Evolutionary conservation across 2,888 invertebrate species (phyloP).

Genomic region (Mythimna albipuncta): DNA sequence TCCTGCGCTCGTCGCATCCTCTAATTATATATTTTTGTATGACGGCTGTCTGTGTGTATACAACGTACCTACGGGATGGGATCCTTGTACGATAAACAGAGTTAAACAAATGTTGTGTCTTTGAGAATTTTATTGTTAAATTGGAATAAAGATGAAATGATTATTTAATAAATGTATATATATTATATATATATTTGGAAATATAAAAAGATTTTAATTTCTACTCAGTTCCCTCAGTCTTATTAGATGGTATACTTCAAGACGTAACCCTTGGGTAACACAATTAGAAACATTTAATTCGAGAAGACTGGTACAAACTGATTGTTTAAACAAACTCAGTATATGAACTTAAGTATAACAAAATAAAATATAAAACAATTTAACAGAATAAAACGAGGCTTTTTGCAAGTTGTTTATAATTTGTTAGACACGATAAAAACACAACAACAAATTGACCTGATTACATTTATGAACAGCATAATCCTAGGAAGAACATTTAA

Average conservation of each 20-base stretch:
- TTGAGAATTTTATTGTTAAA: conserved; percentile 91
- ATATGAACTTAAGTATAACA: not conserved
- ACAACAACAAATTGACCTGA: conserved; percentile 23
- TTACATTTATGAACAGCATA: conserved; percentile 6
- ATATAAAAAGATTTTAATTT: conserved; percentile 78
- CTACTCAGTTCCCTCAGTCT: conserved; percentile 8
- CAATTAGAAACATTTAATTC: not conserved
- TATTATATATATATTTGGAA: conserved; percentile 89
- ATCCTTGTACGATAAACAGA: conserved; percentile 86
- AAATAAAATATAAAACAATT: too few species aligned
- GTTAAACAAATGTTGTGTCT: conserved; percentile 90
- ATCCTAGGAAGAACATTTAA: not conserved
- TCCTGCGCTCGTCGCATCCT: conserved; percentile 57
- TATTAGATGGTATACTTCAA: not conserved
- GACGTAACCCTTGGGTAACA: not conserved
- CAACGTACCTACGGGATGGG: conserved; percentile 78
- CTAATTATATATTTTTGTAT: conserved; percentile 78
- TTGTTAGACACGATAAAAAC: not conserved
- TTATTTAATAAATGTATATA: conserved; percentile 91
- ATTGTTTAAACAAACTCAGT: not conserved
- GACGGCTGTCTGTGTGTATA: conserved; percentile 70
- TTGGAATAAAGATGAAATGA: conserved; percentile 90
- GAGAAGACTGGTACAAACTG: not conserved
- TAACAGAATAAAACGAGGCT: not conserved
- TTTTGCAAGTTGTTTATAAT: conserved; percentile 16